phyloP scores from a whole-genome alignment of 2,888 invertebrate species.

The Tubiluchus corallicola region DNA sequence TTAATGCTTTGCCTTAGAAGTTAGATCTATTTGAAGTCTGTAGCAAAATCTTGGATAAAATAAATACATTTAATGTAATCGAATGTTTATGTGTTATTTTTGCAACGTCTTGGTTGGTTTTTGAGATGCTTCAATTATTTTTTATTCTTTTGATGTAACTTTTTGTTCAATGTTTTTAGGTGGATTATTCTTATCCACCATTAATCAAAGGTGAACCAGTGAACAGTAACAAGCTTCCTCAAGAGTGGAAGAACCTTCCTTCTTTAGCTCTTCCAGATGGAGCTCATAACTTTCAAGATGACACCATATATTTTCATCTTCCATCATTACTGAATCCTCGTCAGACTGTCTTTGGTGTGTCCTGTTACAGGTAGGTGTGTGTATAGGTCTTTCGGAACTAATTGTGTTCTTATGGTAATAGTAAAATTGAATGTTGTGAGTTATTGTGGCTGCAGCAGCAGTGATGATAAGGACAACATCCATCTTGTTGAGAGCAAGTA shows the following conservation, averaged over 20 bases:
- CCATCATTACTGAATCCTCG: conserved; percentile 66
- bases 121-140: neutral
- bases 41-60: too few species aligned
- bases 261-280: conserved; percentile 92
- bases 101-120: neutral
- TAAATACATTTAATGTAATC: too few species aligned
- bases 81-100: too few species aligned
- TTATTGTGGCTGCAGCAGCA: conserved; percentile 2
- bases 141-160: conserved; percentile 9
- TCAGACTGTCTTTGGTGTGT: conserved; percentile 79
- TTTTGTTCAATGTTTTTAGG: conserved; percentile 25
- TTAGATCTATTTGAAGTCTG: too few species aligned
- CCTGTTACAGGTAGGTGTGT: conserved; percentile 92
- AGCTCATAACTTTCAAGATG: conserved; percentile 84
- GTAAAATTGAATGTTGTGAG: too few species aligned
- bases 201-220: conserved; percentile 43
- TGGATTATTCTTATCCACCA: conserved; percentile 72
- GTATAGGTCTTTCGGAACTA: conserved; percentile 46
- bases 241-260: conserved; percentile 87
- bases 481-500: neutral
- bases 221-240: conserved; percentile 58
- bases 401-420: neutral
- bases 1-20: too few species aligned
- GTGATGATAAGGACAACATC: conserved; percentile 6
- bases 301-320: conserved; percentile 87